Evolutionary conservation across 2,888 invertebrate species (phyloP).

Genomic region (Bugulina stolonifera): DNA sequence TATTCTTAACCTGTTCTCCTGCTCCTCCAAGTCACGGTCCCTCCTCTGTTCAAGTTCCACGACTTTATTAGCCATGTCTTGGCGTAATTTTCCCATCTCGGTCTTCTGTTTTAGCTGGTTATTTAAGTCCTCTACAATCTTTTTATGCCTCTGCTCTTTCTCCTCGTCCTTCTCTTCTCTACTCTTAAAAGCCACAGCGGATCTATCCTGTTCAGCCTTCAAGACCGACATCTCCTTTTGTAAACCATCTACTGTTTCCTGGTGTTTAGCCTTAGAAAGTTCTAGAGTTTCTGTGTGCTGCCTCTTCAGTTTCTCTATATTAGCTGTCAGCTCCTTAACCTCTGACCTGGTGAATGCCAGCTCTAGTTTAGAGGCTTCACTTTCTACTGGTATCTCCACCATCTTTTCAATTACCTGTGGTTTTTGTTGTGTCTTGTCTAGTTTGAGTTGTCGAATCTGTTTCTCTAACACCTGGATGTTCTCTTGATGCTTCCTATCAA

Average conservation of each 20-base stretch:
- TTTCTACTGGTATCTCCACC: conserved; percentile 35
- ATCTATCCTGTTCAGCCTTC: not conserved
- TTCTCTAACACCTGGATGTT: no score
- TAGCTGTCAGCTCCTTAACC: not conserved
- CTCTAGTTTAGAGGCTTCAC: conserved; percentile 33
- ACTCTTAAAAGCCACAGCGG: not conserved
- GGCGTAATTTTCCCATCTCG: conserved; percentile 32
- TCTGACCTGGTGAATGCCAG: not conserved
- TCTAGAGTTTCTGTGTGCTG: not conserved
- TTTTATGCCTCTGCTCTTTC: not conserved
- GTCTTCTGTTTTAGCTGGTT: not conserved
- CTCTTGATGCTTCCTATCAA: not conserved
- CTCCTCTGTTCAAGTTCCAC: conserved; percentile 29
- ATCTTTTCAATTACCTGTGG: conserved; percentile 38
- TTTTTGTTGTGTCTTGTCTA: not conserved
- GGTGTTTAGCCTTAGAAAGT: not conserved
- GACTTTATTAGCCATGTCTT: conserved; percentile 29
- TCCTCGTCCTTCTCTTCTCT: not conserved
- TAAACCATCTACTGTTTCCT: not conserved
- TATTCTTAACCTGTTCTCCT: conserved; percentile 13
- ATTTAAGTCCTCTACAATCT: not conserved
- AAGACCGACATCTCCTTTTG: not conserved
- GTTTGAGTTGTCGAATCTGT: not conserved
- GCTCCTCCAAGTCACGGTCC: conserved; percentile 25
- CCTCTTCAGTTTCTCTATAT: not conserved